phyloP scores from a whole-genome alignment of 2,113 vertebrate genomes.

The Stegastes partitus region DNA sequence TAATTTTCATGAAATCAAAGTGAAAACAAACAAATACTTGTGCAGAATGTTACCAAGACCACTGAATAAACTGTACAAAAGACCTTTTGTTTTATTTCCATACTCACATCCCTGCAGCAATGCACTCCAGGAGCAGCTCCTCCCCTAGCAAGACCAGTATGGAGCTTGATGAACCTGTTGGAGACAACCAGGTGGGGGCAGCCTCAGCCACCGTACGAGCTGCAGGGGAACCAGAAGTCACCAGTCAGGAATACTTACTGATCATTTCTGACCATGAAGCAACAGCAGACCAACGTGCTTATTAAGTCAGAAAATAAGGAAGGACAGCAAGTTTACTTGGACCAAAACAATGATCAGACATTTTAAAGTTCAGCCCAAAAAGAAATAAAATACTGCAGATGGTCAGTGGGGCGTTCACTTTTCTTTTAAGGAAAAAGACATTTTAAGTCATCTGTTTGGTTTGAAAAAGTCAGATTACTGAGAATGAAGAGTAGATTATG shows the following conservation, averaged over 20 bases:
- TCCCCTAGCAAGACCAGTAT: conserved; percentile 91
- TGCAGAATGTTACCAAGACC: background rate
- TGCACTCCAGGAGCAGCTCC: conserved; percentile 94
- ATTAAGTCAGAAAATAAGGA: conserved; percentile 40
- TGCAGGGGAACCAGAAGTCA: conserved; percentile 74
- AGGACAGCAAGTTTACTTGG: too few relatives aligned
- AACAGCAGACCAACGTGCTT: background rate
- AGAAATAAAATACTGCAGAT: conserved; percentile 83
- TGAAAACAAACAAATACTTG: background rate
- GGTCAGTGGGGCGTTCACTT: conserved; percentile 30
- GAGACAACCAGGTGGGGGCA: conserved; percentile 94
- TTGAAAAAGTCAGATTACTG: background rate
- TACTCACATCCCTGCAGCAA: conserved; percentile 95
- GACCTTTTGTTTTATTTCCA: background rate
- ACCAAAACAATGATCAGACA: conserved; percentile 60
- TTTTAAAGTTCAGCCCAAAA: conserved; percentile 89
- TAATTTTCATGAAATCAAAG: conserved; percentile 24
- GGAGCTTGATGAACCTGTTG: conserved; percentile 89
- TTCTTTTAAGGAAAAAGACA: background rate
- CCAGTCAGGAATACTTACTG: background rate
- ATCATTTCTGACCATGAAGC: background rate
- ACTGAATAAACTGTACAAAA: background rate
- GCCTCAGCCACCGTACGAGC: conserved; percentile 91
- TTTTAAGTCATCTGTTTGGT: background rate
- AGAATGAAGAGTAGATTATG: background rate